Conservation (phyloP, 2,888 invertebrate species). For the Limulus polyphemus region DNA sequence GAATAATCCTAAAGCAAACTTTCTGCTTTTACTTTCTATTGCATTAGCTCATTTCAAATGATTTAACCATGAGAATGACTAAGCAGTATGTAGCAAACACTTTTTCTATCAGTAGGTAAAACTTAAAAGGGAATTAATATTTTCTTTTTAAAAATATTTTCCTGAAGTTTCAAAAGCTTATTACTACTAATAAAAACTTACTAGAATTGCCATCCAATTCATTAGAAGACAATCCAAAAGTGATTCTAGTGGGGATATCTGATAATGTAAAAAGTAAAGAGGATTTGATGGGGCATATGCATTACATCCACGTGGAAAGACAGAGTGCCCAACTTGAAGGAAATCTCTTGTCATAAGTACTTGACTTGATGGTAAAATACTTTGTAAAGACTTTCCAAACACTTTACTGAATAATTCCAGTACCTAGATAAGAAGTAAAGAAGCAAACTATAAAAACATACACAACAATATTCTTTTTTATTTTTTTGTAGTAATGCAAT, state of each 20-base stretch:
- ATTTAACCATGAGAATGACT: too few relatives aligned
- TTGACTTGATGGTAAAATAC: slow-evolving; percentile 36
- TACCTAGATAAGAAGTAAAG: slow-evolving; percentile 27
- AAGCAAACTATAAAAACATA: too few relatives aligned
- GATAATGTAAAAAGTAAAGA: slow-evolving; percentile 34
- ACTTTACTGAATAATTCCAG: slow-evolving; percentile 33
- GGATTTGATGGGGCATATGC: background rate
- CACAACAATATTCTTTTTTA: too few relatives aligned
- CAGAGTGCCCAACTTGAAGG: slow-evolving; percentile 35
- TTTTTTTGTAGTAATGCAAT: too few relatives aligned
- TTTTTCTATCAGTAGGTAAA: too few relatives aligned
- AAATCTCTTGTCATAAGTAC: slow-evolving; percentile 9
- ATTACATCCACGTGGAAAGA: slow-evolving; percentile 25
- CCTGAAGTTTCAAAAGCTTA: too few relatives aligned
- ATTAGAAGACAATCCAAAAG: slow-evolving; percentile 73
- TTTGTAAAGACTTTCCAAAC: slow-evolving; percentile 38
- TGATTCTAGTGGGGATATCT: slow-evolving; percentile 52
- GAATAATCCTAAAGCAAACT: too few relatives aligned
- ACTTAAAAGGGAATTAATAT: too few relatives aligned
- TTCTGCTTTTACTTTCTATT: too few relatives aligned
- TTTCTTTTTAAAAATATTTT: too few relatives aligned
- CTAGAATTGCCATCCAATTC: slow-evolving; percentile 84
- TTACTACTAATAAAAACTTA: slow-evolving; percentile 38
- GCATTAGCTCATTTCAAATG: too few relatives aligned
- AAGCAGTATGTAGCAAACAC: too few relatives aligned